These are phyloP conservation scores for Leptocoma aspasia DNA, from an alignment of 2,113 vertebrate genomes.

Conservation along the genomic window DNA sequence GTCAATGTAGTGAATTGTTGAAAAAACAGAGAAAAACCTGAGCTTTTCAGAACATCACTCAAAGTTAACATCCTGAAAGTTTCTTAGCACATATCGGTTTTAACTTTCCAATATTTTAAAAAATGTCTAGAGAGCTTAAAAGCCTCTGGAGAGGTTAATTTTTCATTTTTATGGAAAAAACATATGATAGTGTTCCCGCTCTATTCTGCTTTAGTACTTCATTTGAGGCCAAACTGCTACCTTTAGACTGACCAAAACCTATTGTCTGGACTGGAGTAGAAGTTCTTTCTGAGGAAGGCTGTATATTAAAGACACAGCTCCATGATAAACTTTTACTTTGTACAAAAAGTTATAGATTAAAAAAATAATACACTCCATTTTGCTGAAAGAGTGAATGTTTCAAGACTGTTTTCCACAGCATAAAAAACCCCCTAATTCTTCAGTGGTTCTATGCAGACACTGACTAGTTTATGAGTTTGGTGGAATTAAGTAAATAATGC, in stretches of 20 bases:
- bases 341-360: not conserved
- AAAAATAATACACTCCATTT: not conserved
- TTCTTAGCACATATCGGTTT: not conserved
- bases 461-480: not conserved
- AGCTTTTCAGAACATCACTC: not conserved
- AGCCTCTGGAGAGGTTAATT: not conserved
- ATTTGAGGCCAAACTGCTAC: not conserved
- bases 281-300: not conserved
- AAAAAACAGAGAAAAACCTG: not conserved
- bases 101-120: not conserved
- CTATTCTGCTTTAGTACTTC: not conserved
- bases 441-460: not conserved
- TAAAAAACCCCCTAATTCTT: not conserved
- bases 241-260: not conserved
- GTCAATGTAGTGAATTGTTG: not conserved
- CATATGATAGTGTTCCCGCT: fast-evolving
- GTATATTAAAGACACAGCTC: not conserved
- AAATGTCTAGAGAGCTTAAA: not conserved
- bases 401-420: not conserved
- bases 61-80: not conserved
- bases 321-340: not conserved
- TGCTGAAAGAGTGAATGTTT: not conserved
- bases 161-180: not conserved
- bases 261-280: not conserved
- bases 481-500: not conserved